Evolutionary conservation across 1,140 invertebrate genomes (phyloP).

Genomic region (Chironomus tepperi): DNA sequence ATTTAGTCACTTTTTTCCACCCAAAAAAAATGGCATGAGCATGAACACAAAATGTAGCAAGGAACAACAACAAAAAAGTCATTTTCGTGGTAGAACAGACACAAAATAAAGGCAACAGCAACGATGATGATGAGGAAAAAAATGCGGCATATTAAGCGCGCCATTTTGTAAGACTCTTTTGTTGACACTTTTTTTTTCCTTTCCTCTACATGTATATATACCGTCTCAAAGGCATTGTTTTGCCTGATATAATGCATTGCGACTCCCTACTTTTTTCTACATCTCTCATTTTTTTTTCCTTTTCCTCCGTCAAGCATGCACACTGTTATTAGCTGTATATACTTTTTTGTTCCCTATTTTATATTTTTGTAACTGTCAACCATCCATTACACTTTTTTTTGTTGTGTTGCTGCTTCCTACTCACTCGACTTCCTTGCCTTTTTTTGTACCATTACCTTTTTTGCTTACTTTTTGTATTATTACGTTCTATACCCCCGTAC

Average conservation of each 20-base stretch:
- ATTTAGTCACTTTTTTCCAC: too few relatives aligned
- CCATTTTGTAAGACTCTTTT: conserved; percentile 20
- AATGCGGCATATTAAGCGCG: background rate
- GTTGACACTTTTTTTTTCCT: conserved; percentile 18
- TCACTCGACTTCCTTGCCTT: background rate
- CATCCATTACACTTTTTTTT: conserved; percentile 18
- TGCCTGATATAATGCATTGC: background rate
- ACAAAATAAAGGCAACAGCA: background rate
- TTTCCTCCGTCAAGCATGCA: too few relatives aligned
- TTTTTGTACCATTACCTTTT: too few relatives aligned
- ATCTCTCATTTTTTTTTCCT: too few relatives aligned
- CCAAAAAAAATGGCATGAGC: too few relatives aligned
- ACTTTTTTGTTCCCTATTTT: background rate
- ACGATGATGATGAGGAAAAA: background rate
- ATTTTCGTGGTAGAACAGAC: too few relatives aligned
- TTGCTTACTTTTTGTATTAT: too few relatives aligned
- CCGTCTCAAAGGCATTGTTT: background rate
- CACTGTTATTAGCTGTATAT: conserved; percentile 14
- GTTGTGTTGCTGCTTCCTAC: background rate
- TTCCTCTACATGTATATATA: too few relatives aligned
- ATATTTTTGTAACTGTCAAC: conserved; percentile 5
- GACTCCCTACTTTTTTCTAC: background rate
- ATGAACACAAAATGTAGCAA: too few relatives aligned
- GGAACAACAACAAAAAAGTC: too few relatives aligned
- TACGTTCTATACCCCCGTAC: too few relatives aligned